A percentile compares a stretch with the other conserved stretches of the same genome.
These are phyloP conservation scores for Stenchaetothrips biformis DNA, from an alignment of 2,888 invertebrate species.

Conservation along the genomic window DNA sequence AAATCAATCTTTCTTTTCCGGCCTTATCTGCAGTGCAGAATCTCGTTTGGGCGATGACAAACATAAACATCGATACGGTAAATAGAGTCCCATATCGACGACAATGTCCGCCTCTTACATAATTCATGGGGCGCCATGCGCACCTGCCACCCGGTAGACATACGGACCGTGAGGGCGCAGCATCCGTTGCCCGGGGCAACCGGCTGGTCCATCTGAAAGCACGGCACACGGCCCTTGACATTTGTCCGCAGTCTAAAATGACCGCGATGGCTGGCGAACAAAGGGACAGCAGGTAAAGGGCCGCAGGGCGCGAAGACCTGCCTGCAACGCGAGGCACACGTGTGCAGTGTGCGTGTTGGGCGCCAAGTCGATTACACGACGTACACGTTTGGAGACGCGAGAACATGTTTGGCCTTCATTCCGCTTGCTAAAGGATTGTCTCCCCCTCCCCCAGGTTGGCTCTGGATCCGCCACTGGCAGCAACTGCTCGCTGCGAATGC, in stretches of 20 bases:
- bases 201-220: background rate
- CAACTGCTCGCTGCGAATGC: too few relatives aligned
- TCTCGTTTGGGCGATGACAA: background rate
- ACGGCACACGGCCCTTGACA: background rate
- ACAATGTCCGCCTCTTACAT: background rate
- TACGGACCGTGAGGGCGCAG: background rate
- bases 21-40: background rate
- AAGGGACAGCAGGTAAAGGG: background rate
- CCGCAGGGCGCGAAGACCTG: too few relatives aligned
- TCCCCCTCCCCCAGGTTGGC: background rate
- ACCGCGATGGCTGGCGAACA: background rate
- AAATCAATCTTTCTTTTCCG: background rate
- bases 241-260: background rate
- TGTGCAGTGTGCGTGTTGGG: too few relatives aligned
- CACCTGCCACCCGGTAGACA: background rate
- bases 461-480: too few relatives aligned
- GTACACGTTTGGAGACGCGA: too few relatives aligned
- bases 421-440: background rate
- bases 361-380: too few relatives aligned
- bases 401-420: too few relatives aligned
- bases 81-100: conserved; percentile 1
- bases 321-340: too few relatives aligned
- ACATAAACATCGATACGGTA: conserved; percentile 1
- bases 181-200: conserved; percentile 5
- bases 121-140: background rate